Percentiles rank a stretch among this genome's conserved stretches.
phyloP scores from a whole-genome alignment of 2,797 vertebrate species.

The Syndactyla subalaris region DNA sequence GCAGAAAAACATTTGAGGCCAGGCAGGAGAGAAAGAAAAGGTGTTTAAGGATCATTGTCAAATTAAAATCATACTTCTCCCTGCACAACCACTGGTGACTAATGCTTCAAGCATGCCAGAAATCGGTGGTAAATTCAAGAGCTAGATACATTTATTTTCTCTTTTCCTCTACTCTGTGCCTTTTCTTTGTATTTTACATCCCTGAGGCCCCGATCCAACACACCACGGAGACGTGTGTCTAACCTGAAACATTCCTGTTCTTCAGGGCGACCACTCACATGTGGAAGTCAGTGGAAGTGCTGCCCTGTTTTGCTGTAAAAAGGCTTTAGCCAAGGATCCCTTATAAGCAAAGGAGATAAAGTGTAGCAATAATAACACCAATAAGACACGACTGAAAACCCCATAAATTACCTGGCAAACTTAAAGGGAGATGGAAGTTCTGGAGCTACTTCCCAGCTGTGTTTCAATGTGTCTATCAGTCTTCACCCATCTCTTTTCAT shows the following conservation, averaged over 20 bases:
- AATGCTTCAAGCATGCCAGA: conserved; percentile 8
- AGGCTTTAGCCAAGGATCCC: background rate
- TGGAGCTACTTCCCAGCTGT: conserved; percentile 20
- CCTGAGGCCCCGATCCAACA: background rate
- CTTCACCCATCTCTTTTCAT: conserved; percentile 56
- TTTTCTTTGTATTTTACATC: background rate
- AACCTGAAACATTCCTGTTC: background rate
- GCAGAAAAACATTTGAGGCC: background rate
- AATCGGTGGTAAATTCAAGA: conserved; percentile 9
- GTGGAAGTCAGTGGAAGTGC: background rate
- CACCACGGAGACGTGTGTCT: background rate
- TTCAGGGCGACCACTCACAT: background rate
- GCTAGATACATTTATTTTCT: background rate
- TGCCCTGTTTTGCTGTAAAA: background rate
- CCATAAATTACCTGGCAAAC: conserved; percentile 45
- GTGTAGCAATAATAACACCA: background rate
- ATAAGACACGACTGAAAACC: background rate
- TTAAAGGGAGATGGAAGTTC: conserved; percentile 21
- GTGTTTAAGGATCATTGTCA: conserved; percentile 29
- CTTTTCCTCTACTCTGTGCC: background rate
- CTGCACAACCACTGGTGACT: background rate
- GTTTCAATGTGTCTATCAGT: conserved; percentile 47
- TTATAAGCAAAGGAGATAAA: conserved; percentile 19
- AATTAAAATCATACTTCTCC: conserved; percentile 52
- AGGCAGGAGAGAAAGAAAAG: conserved; percentile 11